Evolutionary conservation across 2,888 invertebrate species (phyloP), one percentile per base, ranked within the genome.

Genomic region (Acrobasis suavella): DNA sequence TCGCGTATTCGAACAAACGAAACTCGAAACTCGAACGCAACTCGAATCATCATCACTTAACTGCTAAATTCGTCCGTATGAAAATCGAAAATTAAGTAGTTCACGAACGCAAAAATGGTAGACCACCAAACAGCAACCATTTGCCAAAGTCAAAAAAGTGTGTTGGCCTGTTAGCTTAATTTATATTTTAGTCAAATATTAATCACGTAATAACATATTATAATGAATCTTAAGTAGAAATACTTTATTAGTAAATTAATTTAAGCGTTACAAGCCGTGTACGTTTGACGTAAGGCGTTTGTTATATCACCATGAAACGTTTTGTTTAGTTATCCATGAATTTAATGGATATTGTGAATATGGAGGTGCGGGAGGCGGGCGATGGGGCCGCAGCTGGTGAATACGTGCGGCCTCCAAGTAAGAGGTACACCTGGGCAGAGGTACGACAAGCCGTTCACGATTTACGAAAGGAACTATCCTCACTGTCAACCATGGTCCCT

Each of bases 401-500:
- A 68, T 83, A 79, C 62, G 81, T 87, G 7, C 81, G 80, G 56
- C 75, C 79, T 22, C 83, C 88, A 17, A 80, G 84, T 69, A 93
- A 83, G 87, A 93, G 86, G 67, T 91, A 89, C 75, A 94, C 95
- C 61, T 97, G 97, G 97, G 95, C 95, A 1, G 97, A 97, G 83
- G 93, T 97, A 22, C 94, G 96, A 66, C 94, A 95, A 58, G 96
- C 96, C 9, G 97, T 97, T 0, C 95, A 96, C 76, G 97, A 97
- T 78, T 92, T 97, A 71, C 92, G 97, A 14, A 95, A 96, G 72
- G 95, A 96, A 77, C 83, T 97, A 64, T 96, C 96, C 2, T 95
- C 95, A 62, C 89, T 97, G 49, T 96, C 96, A 0, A 95, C 96
- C 1, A 96, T 96, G 93, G 95, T 97, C 17, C 97, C 97, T 0